Conservation (phyloP, 2,888 invertebrate species). For the Spicauda simplicius region DNA sequence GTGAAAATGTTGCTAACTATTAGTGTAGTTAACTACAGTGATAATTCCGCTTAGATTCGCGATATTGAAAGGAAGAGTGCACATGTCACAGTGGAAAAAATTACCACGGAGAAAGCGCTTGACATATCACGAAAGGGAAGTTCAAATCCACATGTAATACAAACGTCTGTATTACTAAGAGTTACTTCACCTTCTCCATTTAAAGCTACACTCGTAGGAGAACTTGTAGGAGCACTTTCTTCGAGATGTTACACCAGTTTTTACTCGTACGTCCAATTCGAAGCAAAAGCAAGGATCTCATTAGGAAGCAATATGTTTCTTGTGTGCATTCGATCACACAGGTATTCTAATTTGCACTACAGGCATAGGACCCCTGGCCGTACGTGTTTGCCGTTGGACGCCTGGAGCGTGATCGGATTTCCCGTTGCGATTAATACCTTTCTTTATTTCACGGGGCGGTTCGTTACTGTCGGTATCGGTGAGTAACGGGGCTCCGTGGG, state of each 20-base stretch:
- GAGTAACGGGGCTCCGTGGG: constrained; percentile 70
- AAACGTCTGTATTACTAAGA: constrained; percentile 60
- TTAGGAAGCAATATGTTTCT: constrained; percentile 44
- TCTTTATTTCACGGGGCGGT: constrained; percentile 77
- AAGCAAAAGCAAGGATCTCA: constrained; percentile 33
- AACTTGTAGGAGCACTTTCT: constrained; percentile 74
- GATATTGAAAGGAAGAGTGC: constrained; percentile 82
- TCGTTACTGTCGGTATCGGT: constrained; percentile 70
- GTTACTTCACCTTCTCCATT: constrained; percentile 62
- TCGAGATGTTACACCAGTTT: constrained; percentile 62
- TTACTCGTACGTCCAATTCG: constrained; percentile 46
- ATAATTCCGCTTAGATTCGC: constrained; percentile 49
- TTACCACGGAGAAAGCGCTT: constrained; percentile 77
- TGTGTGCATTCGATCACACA: constrained; percentile 49
- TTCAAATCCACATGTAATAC: constrained; percentile 65
- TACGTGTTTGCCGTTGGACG: constrained; percentile 52
- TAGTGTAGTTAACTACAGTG: constrained; percentile 3
- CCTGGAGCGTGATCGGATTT: constrained; percentile 73
- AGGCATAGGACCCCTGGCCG: constrained; percentile 51
- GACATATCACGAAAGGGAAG: constrained; percentile 80
- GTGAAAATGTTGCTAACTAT: background rate
- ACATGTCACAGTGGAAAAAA: constrained; percentile 70
- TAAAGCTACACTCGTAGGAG: constrained; percentile 62
- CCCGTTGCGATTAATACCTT: constrained; percentile 76
- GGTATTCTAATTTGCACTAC: constrained; percentile 53